These are phyloP conservation scores for Orchestes rusci DNA, from an alignment of 2,888 invertebrate species.

Conservation along the genomic window DNA sequence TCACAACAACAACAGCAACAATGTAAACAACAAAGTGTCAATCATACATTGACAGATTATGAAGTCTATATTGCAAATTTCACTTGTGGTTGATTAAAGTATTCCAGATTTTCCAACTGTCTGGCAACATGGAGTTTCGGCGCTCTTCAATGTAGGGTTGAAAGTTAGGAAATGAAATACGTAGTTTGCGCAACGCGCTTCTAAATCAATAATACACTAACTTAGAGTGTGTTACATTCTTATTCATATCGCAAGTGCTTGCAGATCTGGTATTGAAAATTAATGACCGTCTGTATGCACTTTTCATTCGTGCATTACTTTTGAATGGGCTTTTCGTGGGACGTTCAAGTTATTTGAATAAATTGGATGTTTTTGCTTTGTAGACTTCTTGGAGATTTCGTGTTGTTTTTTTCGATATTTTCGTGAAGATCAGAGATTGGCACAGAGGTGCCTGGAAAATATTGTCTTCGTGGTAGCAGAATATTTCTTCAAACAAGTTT, in stretches of 20 bases:
- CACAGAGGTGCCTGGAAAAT: too few species aligned
- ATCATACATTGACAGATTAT: background rate
- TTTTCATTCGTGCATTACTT: too few species aligned
- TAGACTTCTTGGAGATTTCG: too few species aligned
- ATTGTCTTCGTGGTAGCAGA: too few species aligned
- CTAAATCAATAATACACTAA: slow-evolving; percentile 24
- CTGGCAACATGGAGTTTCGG: slow-evolving; percentile 13
- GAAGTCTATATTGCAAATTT: background rate
- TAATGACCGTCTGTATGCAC: too few species aligned
- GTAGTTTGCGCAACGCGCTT: slow-evolving; percentile 25
- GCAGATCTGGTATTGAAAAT: too few species aligned
- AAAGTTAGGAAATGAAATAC: slow-evolving; percentile 25
- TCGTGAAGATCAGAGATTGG: too few species aligned
- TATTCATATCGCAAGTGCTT: slow-evolving; percentile 22
- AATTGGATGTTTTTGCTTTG: too few species aligned
- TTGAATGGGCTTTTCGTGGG: too few species aligned
- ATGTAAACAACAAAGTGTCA: background rate
- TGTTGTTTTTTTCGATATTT: too few species aligned
- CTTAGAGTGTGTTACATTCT: slow-evolving; percentile 22
- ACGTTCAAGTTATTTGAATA: too few species aligned
- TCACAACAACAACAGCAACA: background rate
- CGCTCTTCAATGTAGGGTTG: slow-evolving; percentile 22
- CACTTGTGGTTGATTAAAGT: background rate
- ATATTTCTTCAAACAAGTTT: too few species aligned
- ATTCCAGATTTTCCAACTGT: background rate